Conservation (phyloP, 2,113 vertebrate genomes). For the Pipra filicauda region DNA sequence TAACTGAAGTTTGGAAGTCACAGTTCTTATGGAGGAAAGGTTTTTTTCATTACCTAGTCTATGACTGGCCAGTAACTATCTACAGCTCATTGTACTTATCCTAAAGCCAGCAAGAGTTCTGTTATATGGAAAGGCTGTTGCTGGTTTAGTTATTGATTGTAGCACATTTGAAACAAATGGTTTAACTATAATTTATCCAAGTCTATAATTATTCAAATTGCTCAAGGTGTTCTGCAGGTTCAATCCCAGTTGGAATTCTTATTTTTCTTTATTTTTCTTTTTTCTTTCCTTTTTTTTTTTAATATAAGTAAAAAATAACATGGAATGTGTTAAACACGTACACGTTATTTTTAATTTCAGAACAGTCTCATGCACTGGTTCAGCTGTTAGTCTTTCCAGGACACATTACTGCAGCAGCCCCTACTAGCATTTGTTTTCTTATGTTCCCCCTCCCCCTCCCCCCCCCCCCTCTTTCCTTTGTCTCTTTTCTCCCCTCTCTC, state of each 20-base stretch:
- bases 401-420: neutral
- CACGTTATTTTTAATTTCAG: neutral
- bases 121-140: neutral
- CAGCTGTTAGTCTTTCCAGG: neutral
- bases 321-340: neutral
- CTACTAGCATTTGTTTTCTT: neutral
- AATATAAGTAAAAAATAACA: neutral
- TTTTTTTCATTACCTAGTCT: neutral
- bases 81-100: neutral
- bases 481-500: neutral
- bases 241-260: conserved; percentile 6
- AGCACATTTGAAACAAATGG: conserved; percentile 42
- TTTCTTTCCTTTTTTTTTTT: neutral
- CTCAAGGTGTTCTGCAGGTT: conserved; percentile 10
- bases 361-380: neutral
- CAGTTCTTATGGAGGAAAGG: neutral
- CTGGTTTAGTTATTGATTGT: conserved; percentile 32
- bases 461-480: neutral
- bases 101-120: conserved; percentile 10
- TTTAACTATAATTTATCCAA: conserved; percentile 41
- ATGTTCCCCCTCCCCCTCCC: neutral
- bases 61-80: neutral
- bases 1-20: conserved; percentile 29
- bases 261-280: neutral
- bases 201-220: conserved; percentile 24